Evolutionary conservation across 2,888 invertebrate species (phyloP), one percentile per base, ranked within the genome.

Genomic region (Melinaea menophilus): DNA sequence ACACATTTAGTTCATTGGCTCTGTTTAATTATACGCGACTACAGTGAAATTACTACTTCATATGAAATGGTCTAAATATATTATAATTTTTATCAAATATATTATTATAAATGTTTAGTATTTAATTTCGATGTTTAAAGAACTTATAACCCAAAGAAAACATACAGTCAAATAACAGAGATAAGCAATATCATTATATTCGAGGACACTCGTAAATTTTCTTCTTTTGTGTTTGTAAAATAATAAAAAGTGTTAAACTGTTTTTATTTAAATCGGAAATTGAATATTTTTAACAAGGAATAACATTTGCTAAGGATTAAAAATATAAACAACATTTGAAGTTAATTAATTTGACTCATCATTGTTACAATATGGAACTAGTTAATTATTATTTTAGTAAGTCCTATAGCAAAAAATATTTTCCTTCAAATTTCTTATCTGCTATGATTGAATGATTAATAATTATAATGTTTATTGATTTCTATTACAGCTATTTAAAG

Each of bases 1-100:
- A 55, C 47, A 59, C 60, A 34, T 63, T 60, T 59, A 54, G 57
- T 56, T 55, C 63, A 60, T 60, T 57, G 60, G 55, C 54, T 60
- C 57, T 54, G 47, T 60, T 63, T 63, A 63, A 63, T 60, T 63
- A 57, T 35, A 46, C 48, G 57, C 13, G 41, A 56, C 31, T 9
- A 51, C 31, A 51, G 31, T 51, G 51, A 51, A 31, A 31, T 51
- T 51, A 51, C 51, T 2, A 51, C 31, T 51, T 51, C 9, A 51
- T 4, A 31, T 9, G 3, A 51, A 11, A 22, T 22, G 22, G 22
- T n/a, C 2, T 9, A 31, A 31, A 31, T 13, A 22, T 7, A 31
- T 11, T 51, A 5, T 3, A 31, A 9, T 22, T 31, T n/a, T 51
- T 51, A 9, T 31, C 9, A 31, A 31, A 22, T 31, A 31, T 31